Evolutionary conservation across 1,140 invertebrate species (phyloP), one percentile per base, ranked within the genome.

Genomic region (Triops cancriformis): DNA sequence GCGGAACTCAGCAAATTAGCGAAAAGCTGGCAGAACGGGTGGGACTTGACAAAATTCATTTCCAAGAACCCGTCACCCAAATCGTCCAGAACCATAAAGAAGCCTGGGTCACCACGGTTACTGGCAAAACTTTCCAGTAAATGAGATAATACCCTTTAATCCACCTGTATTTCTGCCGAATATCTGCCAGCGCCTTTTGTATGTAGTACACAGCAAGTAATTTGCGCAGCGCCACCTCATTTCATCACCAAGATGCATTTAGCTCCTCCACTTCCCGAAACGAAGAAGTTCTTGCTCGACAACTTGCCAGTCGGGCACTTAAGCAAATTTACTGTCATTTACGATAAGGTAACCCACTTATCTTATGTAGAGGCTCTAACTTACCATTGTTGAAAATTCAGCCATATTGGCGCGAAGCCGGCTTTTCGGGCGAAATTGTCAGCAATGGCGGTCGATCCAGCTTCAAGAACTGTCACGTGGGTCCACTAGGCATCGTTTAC

Each of bases 1-100:
- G 85, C 75, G 86, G 86, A 72, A 82, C 85, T 11, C 85, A 85
- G 79, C 83, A 85, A 79, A 82, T 87, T 27, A 83, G 82, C 64
- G 23, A 82, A 64, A 80, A 80, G 51, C 73, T 86, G 64, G 79
- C 80, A 7, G 80, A 82, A 27, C 77, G 79, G 45, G 79, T 87
- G 45, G 83, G 83, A 1, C 76, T 78, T 6, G 79, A 83, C 18
- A 82, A 82, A 14, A 80, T 86, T 11, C 75, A 79, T 2, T 77
- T 85, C 7, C 81, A 79, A 12, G 78, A 84, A 41, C 83, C 85
- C 18, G 85, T 86, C 18, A 72, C 73, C n/a, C 79, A 76, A 26
- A 81, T 86, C 75, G 76, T 80, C 73, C 85, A 86, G 81, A 82
- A 64, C 51, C 51, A 80, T 77, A 79, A 72, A 42, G 77, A 79